A percentile compares a stretch with the other conserved stretches of the same genome.
Evolutionary conservation across 1,140 invertebrate species (phyloP).

Genomic region (Drosophila suzukii): DNA sequence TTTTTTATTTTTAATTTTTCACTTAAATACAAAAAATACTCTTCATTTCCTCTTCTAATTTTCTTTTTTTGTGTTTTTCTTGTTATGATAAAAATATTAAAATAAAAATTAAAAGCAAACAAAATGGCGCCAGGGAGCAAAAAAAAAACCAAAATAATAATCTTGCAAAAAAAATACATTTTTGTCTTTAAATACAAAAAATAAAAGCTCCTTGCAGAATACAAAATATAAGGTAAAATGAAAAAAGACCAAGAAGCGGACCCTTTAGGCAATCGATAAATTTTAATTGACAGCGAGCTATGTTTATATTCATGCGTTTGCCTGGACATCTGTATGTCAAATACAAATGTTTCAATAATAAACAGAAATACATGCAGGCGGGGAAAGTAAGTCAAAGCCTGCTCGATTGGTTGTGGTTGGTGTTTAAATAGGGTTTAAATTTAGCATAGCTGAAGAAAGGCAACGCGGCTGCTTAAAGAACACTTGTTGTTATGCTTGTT

Average conservation of each 20-base stretch:
- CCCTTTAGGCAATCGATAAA: slow-evolving; percentile 5
- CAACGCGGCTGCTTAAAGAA: slow-evolving; percentile 74
- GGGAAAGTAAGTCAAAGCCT: slow-evolving; percentile 44
- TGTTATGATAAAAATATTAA: slow-evolving; percentile 69
- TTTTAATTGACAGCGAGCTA: slow-evolving; percentile 25
- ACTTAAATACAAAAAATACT: slow-evolving; percentile 82
- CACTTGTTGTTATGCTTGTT: slow-evolving; percentile 54
- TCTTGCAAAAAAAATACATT: slow-evolving; percentile 24
- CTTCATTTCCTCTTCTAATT: slow-evolving; percentile 68
- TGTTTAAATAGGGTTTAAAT: slow-evolving; percentile 47
- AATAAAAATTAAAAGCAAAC: slow-evolving; percentile 77
- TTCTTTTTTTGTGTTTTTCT: slow-evolving; percentile 42
- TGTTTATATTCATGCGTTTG: slow-evolving; percentile 31
- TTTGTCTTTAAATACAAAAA: slow-evolving; percentile 21
- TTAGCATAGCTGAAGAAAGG: slow-evolving; percentile 66
- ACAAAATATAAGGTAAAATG: slow-evolving; percentile 23
- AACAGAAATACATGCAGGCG: slow-evolving; percentile 48
- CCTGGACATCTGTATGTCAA: slow-evolving; percentile 61
- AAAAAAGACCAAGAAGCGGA: slow-evolving; percentile 14
- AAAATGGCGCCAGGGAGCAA: slow-evolving; percentile 73
- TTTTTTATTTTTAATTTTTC: slow-evolving; percentile 79
- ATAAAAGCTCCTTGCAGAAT: slow-evolving; percentile 53
- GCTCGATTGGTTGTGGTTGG: slow-evolving; percentile 19
- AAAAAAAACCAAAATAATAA: slow-evolving; percentile 38
- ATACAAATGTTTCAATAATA: slow-evolving; percentile 55